A percentile compares a stretch with the other conserved stretches of the same genome.
These are phyloP conservation scores for Hipposideros larvatus DNA, from an alignment of 2,797 vertebrate species.

Conservation along the genomic window DNA sequence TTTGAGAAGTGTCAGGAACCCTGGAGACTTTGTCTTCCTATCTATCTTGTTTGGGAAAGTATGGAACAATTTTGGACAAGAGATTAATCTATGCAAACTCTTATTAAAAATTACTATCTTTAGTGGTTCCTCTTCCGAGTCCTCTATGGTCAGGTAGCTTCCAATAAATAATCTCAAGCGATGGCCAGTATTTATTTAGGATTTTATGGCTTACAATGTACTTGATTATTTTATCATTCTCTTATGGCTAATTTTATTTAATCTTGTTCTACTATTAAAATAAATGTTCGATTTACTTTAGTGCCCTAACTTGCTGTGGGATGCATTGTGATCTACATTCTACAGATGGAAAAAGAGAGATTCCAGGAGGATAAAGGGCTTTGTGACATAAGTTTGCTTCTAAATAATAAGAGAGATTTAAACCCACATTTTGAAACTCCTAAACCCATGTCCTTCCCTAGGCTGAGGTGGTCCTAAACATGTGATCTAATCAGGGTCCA, in stretches of 20 bases:
- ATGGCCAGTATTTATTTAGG: slow-evolving; percentile 10
- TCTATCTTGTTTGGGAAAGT: background rate
- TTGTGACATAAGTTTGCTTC: background rate
- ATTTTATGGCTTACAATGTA: background rate
- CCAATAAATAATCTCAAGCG: background rate
- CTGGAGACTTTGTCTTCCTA: background rate
- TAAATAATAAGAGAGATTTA: background rate
- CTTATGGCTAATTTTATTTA: slow-evolving; percentile 7
- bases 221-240: background rate
- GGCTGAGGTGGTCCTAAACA: background rate
- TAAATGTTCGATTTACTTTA: background rate
- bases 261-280: background rate
- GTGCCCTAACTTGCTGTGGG: background rate
- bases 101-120: background rate
- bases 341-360: background rate
- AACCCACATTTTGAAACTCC: background rate
- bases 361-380: background rate
- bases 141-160: slow-evolving; percentile 36
- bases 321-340: background rate
- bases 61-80: background rate
- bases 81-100: background rate
- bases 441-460: background rate
- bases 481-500: background rate
- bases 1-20: background rate
- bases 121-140: background rate